phyloP scores from a whole-genome alignment of 2,113 vertebrate species.

The Festucalex cinctus region DNA sequence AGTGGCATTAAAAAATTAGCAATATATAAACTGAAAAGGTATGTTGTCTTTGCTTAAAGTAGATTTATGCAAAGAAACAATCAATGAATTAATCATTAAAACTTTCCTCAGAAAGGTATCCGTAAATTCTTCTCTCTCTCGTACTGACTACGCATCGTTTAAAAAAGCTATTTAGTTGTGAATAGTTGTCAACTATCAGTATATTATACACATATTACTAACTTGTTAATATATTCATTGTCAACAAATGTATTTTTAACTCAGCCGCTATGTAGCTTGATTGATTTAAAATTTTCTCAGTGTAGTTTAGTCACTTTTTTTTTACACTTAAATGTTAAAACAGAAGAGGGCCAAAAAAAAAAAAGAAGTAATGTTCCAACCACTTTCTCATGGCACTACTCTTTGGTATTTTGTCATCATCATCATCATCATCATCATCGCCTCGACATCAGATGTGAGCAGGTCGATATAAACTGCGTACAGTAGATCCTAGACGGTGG shows the following conservation, averaged over 20 bases:
- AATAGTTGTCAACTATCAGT: not conserved
- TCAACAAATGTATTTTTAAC: not conserved
- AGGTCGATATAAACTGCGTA: not conserved
- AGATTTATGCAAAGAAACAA: not conserved
- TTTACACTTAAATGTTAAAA: not conserved
- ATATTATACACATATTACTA: too few species aligned
- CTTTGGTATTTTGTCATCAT: not conserved
- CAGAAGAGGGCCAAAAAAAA: not conserved
- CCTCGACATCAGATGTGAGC: not conserved
- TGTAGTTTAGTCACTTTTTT: too few species aligned
- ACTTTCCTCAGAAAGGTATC: not conserved
- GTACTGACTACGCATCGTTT: not conserved
- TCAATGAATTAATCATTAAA: not conserved
- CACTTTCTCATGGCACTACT: not conserved
- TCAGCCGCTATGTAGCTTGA: not conserved
- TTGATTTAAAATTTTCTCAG: not conserved
- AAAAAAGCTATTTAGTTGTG: not conserved
- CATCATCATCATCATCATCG: not conserved
- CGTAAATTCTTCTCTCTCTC: not conserved
- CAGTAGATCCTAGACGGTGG: not conserved
- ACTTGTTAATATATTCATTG: not conserved
- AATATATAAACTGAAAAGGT: not conserved
- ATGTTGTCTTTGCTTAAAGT: not conserved
- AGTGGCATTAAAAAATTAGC: not conserved
- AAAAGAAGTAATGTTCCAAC: not conserved